Evolutionary conservation across 1,140 invertebrate species (phyloP).

Genomic region (Heliconius hermathena): DNA sequence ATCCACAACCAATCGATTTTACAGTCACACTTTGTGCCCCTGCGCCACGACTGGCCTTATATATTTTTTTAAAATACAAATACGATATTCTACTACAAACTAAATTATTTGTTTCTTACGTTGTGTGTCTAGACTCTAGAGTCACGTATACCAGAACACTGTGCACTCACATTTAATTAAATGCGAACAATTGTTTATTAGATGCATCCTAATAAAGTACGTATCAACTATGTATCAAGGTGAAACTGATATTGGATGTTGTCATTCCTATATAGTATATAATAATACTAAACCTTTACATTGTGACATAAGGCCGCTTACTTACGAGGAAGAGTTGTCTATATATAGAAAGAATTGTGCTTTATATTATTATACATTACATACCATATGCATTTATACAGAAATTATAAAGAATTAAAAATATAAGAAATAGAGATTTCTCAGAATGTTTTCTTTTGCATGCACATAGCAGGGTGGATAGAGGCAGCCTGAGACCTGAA

Average conservation of each 20-base stretch:
- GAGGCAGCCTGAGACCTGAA: no score
- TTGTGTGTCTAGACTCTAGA: background rate
- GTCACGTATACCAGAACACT: background rate
- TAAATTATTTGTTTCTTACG: background rate
- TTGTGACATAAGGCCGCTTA: background rate
- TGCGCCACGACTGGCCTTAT: no score
- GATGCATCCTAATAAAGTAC: conserved; percentile 21
- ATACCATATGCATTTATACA: no score
- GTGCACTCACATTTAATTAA: conserved; percentile 9
- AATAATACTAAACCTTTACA: background rate
- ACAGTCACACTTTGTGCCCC: no score
- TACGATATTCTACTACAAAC: no score
- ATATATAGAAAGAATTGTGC: background rate
- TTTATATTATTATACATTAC: background rate
- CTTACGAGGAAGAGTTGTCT: background rate
- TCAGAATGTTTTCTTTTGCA: no score
- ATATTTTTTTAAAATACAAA: no score
- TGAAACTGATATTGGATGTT: conserved; percentile 13
- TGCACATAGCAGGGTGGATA: no score
- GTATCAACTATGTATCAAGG: background rate
- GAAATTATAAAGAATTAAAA: no score
- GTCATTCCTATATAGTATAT: conserved; percentile 8
- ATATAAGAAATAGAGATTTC: no score
- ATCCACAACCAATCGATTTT: no score
- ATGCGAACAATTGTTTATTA: conserved; percentile 10